A percentile compares a stretch with the other conserved stretches of the same genome.
Evolutionary conservation across 2,113 vertebrate species (phyloP).

Genomic region (Sclerurus mexicanus): DNA sequence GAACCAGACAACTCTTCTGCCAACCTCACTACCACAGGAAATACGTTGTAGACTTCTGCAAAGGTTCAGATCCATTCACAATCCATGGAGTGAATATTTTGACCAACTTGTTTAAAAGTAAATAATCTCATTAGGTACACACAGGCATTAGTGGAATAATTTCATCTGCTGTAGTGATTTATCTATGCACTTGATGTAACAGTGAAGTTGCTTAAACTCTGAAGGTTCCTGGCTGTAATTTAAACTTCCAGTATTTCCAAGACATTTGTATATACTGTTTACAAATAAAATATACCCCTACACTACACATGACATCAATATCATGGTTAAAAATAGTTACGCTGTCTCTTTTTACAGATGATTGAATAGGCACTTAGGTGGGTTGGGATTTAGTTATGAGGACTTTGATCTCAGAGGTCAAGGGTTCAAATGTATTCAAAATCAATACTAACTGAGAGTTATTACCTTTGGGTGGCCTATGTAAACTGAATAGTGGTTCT

Average conservation of each 20-base stretch:
- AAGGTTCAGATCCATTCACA: background rate
- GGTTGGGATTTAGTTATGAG: background rate
- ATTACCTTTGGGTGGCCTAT: background rate
- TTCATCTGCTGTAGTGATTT: background rate
- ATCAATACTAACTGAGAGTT: constrained; percentile 23
- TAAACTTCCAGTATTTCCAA: background rate
- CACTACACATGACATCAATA: background rate
- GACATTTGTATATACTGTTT: background rate
- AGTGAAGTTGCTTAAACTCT: background rate
- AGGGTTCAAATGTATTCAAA: constrained; percentile 12
- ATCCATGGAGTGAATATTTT: background rate
- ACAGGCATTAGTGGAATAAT: background rate
- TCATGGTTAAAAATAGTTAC: background rate
- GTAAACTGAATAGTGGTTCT: background rate
- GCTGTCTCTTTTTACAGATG: background rate
- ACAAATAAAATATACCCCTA: background rate
- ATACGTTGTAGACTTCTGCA: background rate
- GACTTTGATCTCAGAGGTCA: background rate
- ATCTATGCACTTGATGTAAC: background rate
- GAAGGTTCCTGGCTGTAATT: background rate
- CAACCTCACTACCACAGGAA: background rate
- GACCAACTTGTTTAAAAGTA: background rate
- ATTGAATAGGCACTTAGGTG: background rate
- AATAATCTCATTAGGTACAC: background rate
- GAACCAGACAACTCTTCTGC: background rate